Base-by-base conservation (phyloP, 2,797 vertebrate species). In the Emys orbicularis region DNA sequence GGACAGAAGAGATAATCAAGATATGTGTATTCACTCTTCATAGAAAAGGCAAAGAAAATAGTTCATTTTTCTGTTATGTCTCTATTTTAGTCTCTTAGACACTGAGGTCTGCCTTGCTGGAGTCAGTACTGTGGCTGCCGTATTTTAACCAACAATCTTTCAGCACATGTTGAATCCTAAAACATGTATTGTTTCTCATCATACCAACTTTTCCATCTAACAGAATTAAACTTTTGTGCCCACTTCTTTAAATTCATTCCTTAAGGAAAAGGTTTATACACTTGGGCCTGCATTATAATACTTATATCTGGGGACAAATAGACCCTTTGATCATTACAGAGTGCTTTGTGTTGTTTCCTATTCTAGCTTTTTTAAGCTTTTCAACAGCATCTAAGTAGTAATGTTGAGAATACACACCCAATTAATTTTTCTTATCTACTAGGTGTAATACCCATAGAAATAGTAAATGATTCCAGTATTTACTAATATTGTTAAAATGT, bases 371-470 rank as follows among this genome's bases (percentile, higher is more conserved):
- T 76, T 59, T 12, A 76, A n/a, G 44, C 31, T 95, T 80, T 89
- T 54, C 7, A 68, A 2, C 41, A 80, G 11, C 8, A 57, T 53
- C 54, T 74, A 15, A 87, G 7, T 81, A 76, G 47, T 23, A 87
- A 68, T 65, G 59, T 81, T 83, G 31, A n/a, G 61, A 59, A 89
- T 82, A 95, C 81, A 12, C 29, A n/a, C 37, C 50, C 23, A 12
- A 5, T 12, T 49, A 0, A 0, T 77, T 88, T 59, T 83, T 31
- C 3, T 49, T 81, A 5, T 41, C 0, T 68, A 31, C 0, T 0
- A 74, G 61, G 4, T 79, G 2, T 56, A 37, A 4, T 15, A 82
- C 12, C 6, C 4, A 77, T 83, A 56, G 0, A 79, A 89, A 53
- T 19, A 50, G 34, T 61, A 47, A 79, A 57, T 8, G 57, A 49